phyloP scores from a whole-genome alignment of 2,113 vertebrate species.

The Hymenochirus boettgeri region DNA sequence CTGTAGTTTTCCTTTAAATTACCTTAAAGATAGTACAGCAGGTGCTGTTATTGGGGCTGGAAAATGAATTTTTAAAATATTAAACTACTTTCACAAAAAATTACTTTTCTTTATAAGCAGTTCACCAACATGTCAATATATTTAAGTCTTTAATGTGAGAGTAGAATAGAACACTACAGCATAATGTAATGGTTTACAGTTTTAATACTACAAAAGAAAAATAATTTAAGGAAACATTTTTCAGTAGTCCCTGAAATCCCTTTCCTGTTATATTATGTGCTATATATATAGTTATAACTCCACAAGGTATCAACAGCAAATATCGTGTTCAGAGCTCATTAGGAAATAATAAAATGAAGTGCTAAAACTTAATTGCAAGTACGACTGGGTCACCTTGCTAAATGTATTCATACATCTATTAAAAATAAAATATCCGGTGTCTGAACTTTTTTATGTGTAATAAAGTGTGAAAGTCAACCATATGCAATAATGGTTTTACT shows the following conservation, averaged over 20 bases:
- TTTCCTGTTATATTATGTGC: conserved; percentile 30
- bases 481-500: background rate
- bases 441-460: conserved; percentile 36
- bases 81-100: too few species aligned
- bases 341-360: conserved; percentile 39
- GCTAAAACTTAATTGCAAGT: conserved; percentile 28
- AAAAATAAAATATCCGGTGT: conserved; percentile 13
- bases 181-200: background rate
- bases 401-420: conserved; percentile 17
- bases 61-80: too few species aligned
- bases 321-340: conserved; percentile 15
- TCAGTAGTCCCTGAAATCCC: conserved; percentile 12
- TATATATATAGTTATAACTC: conserved; percentile 29
- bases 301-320: conserved; percentile 14
- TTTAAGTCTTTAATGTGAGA: background rate
- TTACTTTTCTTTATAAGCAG: too few species aligned
- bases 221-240: conserved; percentile 8
- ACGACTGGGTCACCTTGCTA: conserved; percentile 43
- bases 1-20: too few species aligned
- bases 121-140: too few species aligned
- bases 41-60: too few species aligned
- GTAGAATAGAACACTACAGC: background rate
- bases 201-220: conserved; percentile 1
- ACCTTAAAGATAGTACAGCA: too few species aligned
- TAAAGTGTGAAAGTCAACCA: conserved; percentile 17